Base-by-base conservation (phyloP, 2,113 vertebrate genomes). In the Chloropsis hardwickii region DNA sequence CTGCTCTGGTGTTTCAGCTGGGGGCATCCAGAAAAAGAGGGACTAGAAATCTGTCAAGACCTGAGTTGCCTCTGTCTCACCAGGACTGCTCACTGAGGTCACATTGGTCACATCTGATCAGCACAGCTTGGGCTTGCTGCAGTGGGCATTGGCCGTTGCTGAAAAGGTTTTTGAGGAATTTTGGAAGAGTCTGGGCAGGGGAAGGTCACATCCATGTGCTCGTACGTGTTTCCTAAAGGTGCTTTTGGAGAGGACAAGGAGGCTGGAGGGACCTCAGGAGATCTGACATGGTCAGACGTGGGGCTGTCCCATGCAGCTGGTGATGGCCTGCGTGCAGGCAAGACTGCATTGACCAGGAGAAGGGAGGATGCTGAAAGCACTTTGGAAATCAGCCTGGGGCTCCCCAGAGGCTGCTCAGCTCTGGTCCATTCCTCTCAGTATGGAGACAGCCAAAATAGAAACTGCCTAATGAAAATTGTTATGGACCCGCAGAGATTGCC, bases 221-320 rank as follows among this genome's bases (percentile, higher is more conserved):
- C 0, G 0, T 54, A 44, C 10, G 6, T 2, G 1, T 73, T 80
- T 81, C 27, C 42, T 88, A 47, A 81, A 88, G 54, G 10, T 86
- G 47, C 13, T 81, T 72, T 73, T 62, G 37, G 42, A 86, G 80
- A 77, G 28, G 21, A 39, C 15, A 35, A 18, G 24, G 37, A 47
- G 42, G 6, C 51, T 84, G 56, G 51, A 60, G 57, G 14, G 24
- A 79, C 28, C 31, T 78, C 3, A 3, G 42, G 48, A 76, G 56
- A 60, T 14, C 10, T 85, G 29, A 22, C 1, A 0, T 24, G 28
- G 37, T 15, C 0, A 0, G 12, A 62, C 0, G 0, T 35, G 31
- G n/a, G 40, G 18, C 71, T 82, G 28, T n/a, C 27, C 22, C 3
- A 1, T 42, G 27, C 17, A 13, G 33, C 29, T 47, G 24, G 11